Conservation (phyloP, 2,113 vertebrate genomes). For the Ctenodactylus gundi region DNA sequence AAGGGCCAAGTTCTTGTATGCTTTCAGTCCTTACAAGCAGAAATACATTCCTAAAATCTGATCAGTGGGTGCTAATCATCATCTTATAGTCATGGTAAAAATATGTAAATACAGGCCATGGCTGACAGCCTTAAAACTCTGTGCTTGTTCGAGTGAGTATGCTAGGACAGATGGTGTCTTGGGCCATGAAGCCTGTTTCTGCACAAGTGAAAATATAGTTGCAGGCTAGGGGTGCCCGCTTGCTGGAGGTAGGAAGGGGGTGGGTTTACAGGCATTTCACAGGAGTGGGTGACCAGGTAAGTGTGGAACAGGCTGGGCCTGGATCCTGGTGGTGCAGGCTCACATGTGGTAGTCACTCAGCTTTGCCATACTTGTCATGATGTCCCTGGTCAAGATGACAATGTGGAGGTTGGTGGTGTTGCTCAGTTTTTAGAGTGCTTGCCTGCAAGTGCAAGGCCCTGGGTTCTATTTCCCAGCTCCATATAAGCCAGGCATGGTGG, state of each 20-base stretch:
- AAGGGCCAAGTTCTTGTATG: background rate
- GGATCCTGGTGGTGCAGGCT: no score
- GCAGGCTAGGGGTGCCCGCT: background rate
- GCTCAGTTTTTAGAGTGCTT: no score
- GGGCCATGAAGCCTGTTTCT: accelerated
- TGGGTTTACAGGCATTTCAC: accelerated
- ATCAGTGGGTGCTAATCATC: background rate
- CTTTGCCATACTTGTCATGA: background rate
- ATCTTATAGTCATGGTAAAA: background rate
- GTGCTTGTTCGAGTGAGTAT: background rate
- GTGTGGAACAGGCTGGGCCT: no score
- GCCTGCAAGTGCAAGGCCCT: no score
- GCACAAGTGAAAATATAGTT: background rate
- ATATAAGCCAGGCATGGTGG: no score
- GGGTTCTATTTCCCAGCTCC: no score
- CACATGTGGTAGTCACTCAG: accelerated
- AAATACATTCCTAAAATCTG: background rate
- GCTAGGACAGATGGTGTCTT: background rate
- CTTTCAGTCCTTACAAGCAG: background rate
- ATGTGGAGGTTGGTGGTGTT: no score
- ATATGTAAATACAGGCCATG: background rate
- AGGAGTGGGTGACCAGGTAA: background rate
- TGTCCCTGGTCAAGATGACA: background rate
- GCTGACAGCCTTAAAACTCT: background rate
- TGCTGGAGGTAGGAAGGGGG: background rate